A percentile compares a stretch with the other conserved stretches of the same genome.
Evolutionary conservation across 2,113 vertebrate species (phyloP).

Genomic region (Cryptotis parvus): DNA sequence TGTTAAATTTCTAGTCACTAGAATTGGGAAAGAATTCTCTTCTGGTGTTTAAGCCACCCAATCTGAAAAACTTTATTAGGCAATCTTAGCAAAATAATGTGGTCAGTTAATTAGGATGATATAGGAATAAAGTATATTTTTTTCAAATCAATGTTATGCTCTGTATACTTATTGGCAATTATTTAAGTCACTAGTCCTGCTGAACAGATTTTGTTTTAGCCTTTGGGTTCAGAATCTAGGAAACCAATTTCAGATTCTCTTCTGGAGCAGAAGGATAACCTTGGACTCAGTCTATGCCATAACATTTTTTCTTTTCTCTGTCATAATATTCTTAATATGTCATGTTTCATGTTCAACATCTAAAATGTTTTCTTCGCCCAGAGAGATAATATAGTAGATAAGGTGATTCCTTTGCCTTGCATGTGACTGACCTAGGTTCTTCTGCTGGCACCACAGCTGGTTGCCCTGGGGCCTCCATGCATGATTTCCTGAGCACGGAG

Average conservation of each 20-base stretch:
- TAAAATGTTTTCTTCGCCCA: slow-evolving; percentile 8
- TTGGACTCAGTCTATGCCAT: not conserved
- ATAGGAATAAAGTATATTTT: not conserved
- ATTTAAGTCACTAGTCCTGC: not conserved
- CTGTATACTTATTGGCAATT: not conserved
- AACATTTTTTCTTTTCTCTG: not conserved
- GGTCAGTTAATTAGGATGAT: not conserved
- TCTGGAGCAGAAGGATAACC: not conserved
- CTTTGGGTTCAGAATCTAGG: not conserved
- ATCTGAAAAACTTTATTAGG: not conserved
- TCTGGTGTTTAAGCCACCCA: not conserved
- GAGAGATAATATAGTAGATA: too few species aligned
- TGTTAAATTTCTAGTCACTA: not conserved
- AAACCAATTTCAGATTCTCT: not conserved
- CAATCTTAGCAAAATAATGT: not conserved
- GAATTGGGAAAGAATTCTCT: not conserved
- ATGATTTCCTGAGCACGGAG: too few species aligned
- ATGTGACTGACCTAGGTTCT: too few species aligned
- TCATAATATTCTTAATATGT: not conserved
- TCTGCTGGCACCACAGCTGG: too few species aligned
- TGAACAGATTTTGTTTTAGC: not conserved
- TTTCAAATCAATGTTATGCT: not conserved
- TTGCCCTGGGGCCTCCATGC: too few species aligned
- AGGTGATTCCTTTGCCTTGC: too few species aligned
- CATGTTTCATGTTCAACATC: not conserved